Evolutionary conservation across 1,140 invertebrate species (phyloP), one percentile per base, ranked within the genome.

Genomic region (Rhopalosiphum padi): DNA sequence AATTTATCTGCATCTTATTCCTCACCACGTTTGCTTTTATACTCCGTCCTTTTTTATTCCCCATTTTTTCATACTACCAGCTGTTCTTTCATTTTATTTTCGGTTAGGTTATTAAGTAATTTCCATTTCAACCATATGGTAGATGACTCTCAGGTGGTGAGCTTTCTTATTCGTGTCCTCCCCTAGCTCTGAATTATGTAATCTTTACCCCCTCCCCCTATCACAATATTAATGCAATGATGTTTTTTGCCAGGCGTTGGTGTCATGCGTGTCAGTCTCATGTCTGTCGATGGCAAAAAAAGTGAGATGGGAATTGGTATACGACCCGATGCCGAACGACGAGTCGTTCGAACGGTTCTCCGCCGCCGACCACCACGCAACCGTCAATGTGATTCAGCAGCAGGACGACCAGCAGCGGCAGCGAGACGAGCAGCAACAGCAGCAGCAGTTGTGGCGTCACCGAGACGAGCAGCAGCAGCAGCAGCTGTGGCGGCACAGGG

Each of bases 291-390:
- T 51, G 35, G 82, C 46, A 8, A 48, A 93, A 23, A 37, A 11
- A 37, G 35, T 93, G 35, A 85, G 11, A 86, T 93, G 91, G 91
- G 82, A 93, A 43, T 25, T 83, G 91, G 82, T 85, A 23, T 93
- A 86, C 48, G 82, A 85, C 91, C 91, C 68, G 1, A 25, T 37
- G 43, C 35, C 82, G 46, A 22, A 68, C 23, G 30, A 77, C 9
- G 60, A 91, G 0, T 30, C 41, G 9, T 77, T 43, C 55, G 90
- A 91, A 21, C 68, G 55, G n/a, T 46, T 77, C 60, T 8, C 3
- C 60, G 60, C 43, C 68, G 41, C 30, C 60, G 60, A 68, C 37
- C 60, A 91, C 35, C 37, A 91, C 46, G 51, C 60, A 6, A 22
- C 41, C 4, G 68, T n/a, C 15, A 77, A 77, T 0, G 11, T 77